Base-by-base conservation (phyloP, 2,888 invertebrate genomes). In the Tetropium fuscum region DNA sequence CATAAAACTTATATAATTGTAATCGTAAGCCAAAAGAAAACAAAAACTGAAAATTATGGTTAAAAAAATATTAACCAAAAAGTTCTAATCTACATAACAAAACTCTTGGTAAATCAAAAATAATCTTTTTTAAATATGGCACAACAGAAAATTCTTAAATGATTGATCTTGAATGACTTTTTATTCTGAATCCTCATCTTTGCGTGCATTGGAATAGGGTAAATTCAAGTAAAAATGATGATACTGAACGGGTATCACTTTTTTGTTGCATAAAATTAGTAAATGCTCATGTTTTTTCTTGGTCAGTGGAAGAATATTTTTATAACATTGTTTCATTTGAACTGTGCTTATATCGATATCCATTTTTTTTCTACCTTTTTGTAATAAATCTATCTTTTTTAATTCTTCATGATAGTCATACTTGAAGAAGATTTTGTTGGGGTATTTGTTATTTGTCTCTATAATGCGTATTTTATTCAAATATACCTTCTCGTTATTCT, bases 401-500 rank as follows among this genome's bases (percentile, higher is more conserved):
- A 51, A 38, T 34, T 20, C 36, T 5, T 13, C 51, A 10, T 51
- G 38, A 22, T 51, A 19, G 19, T 34, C 38, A 15, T 51, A 51
- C 5, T 13, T 20, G 19, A 6, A 22, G 7, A 22, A 22, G 8
- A 27, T n/a, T n/a, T 3, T 3, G n/a, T 27, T 27, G 2, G 27
- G 27, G n/a, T 27, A n/a, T n/a, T 27, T 27, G n/a, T 34, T 36
- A 8, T 45, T 13, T 4, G 60, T 40, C 43, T 43, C 18, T 6
- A 57, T 18, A 18, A 48, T 53, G 43, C 22, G 41, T 15, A 48
- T 27, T 38, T 45, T 11, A 7, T 27, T 38, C 25, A 49, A 49
- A 15, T 25, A 11, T 22, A 51, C 25, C 47, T 53, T 56, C 7
- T 55, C 44, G 10, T 54, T 59, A 7, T 10, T 10, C 15, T 54